phyloP scores from a whole-genome alignment of 2,113 vertebrate species.

The Gavia stellata region DNA sequence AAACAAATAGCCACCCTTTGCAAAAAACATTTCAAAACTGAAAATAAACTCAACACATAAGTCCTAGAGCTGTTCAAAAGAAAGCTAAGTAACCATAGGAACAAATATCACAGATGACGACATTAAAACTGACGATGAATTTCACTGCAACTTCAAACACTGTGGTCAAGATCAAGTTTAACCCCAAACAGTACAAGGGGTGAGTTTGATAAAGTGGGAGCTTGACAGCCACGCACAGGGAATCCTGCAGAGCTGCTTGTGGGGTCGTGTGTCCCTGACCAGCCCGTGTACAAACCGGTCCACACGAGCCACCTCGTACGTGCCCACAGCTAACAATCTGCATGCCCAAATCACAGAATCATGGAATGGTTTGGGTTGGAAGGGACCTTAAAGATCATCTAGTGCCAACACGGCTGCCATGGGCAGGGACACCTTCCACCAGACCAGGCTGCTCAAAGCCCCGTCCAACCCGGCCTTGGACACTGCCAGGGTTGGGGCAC shows the following conservation, averaged over 20 bases:
- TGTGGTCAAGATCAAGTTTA: not conserved
- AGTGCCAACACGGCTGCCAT: too few relatives aligned
- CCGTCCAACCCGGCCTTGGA: too few relatives aligned
- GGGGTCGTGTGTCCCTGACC: not conserved
- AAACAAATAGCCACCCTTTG: not conserved
- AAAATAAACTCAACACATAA: not conserved
- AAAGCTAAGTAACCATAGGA: not conserved
- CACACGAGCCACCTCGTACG: rapidly evolving
- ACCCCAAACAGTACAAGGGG: not conserved
- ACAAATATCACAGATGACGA: not conserved
- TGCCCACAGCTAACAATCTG: not conserved
- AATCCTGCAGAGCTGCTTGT: not conserved
- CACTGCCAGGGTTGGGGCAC: too few relatives aligned
- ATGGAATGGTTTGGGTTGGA: too few relatives aligned
- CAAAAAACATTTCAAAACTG: not conserved
- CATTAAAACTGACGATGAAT: not conserved
- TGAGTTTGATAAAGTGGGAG: not conserved
- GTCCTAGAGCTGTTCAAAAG: not conserved
- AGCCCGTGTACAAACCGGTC: rapidly evolving
- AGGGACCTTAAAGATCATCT: too few relatives aligned
- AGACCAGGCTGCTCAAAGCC: too few relatives aligned
- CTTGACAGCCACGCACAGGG: rapidly evolving
- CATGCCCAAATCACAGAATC: too few relatives aligned
- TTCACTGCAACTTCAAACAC: not conserved
- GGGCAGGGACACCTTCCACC: too few relatives aligned